Evolutionary conservation across 2,797 vertebrate genomes (phyloP).

Genomic region (Darevskia nairensis): DNA sequence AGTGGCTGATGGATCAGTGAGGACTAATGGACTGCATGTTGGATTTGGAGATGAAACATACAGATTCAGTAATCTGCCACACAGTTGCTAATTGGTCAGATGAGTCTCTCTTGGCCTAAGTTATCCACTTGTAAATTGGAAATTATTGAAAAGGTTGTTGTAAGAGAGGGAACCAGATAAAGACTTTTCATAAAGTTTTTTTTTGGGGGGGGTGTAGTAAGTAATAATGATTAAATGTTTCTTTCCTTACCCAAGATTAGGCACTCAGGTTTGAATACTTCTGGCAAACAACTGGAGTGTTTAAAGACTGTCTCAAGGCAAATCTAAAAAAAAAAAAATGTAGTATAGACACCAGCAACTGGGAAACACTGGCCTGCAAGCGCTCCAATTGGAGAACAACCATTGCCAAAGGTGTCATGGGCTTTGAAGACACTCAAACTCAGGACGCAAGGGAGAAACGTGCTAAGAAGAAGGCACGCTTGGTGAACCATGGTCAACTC

Average conservation of each 20-base stretch:
- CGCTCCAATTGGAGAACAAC: no score
- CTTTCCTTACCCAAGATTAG: not conserved
- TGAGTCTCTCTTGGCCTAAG: not conserved
- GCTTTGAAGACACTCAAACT: no score
- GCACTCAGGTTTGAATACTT: not conserved
- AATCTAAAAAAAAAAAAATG: no score
- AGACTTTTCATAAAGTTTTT: not conserved
- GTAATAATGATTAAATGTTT: not conserved
- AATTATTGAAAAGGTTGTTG: not conserved
- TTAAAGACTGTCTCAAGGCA: not conserved
- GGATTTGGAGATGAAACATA: not conserved
- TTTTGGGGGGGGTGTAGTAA: no score
- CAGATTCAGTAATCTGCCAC: no score
- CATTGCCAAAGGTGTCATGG: no score
- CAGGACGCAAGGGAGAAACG: no score
- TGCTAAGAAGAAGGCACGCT: no score
- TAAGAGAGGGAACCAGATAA: not conserved
- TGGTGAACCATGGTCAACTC: no score
- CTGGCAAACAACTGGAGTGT: not conserved
- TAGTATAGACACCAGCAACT: no score
- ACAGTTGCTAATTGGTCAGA: not conserved
- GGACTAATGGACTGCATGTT: not conserved
- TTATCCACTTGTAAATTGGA: not conserved
- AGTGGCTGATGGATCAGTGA: not conserved
- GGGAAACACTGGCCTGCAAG: no score